Conservation (phyloP, 2,797 vertebrate genomes). For the Hoplostethus mediterraneus region DNA sequence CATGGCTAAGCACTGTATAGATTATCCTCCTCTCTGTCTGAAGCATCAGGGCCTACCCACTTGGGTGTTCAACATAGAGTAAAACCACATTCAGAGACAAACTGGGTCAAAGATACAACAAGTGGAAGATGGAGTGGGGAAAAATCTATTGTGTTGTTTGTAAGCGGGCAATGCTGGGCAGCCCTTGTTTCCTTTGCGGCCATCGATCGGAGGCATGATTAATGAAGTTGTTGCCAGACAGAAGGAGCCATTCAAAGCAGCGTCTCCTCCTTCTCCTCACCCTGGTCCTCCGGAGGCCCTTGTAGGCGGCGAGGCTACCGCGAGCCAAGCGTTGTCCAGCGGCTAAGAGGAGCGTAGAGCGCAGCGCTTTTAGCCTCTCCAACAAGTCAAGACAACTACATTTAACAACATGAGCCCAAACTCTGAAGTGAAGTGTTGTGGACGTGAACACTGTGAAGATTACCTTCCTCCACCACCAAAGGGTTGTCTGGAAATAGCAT, state of each 20-base stretch:
- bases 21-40: constrained; percentile 17
- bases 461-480: too few species aligned
- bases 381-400: too few species aligned
- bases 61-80: constrained; percentile 21
- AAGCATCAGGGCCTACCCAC: constrained; percentile 20
- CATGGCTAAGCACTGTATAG: not conserved
- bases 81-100: constrained; percentile 51
- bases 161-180: constrained; percentile 39
- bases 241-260: constrained; percentile 56
- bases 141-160: constrained; percentile 64
- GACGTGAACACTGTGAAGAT: too few species aligned
- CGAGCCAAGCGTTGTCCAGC: too few species aligned
- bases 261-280: constrained; percentile 57
- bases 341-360: too few species aligned
- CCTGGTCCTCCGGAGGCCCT: constrained; percentile 37
- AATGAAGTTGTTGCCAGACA: constrained; percentile 70
- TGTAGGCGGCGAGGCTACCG: too few species aligned
- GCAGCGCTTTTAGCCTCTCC: too few species aligned
- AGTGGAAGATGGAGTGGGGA: constrained; percentile 39
- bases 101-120: constrained; percentile 58
- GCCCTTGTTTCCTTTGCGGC: constrained; percentile 59
- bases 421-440: too few species aligned
- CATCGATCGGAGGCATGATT: constrained; percentile 70
- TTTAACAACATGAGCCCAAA: too few species aligned
- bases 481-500: too few species aligned